Percentiles rank a stretch among this genome's conserved stretches.
phyloP scores from a whole-genome alignment of 2,797 vertebrate species.

The Enteromius trimaculatus region DNA sequence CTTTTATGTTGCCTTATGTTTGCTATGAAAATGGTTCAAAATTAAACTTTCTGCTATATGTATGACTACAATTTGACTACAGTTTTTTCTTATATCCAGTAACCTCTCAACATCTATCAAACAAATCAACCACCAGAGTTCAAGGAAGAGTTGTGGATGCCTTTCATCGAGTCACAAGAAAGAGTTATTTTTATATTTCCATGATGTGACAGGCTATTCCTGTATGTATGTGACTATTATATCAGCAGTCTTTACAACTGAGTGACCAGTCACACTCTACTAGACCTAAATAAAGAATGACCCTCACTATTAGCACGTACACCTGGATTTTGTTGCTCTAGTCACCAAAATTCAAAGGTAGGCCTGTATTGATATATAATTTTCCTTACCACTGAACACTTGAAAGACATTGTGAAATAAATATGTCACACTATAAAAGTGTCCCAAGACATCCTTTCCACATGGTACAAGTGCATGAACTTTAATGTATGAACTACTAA shows the following conservation, averaged over 20 bases:
- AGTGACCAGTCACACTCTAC: conserved; percentile 40
- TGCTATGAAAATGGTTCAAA: conserved; percentile 33
- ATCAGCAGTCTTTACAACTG: conserved; percentile 17
- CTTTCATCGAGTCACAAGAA: conserved; percentile 12
- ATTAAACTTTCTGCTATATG: conserved; percentile 46
- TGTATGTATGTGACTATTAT: conserved; percentile 22
- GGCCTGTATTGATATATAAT: too few relatives aligned
- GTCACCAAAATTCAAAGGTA: not conserved
- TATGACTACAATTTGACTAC: not conserved
- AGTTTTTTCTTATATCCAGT: not conserved
- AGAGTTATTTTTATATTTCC: conserved; percentile 12
- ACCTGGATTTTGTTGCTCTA: not conserved
- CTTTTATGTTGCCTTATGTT: conserved; percentile 54
- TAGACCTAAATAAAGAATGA: conserved; percentile 30
- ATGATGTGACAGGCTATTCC: conserved; percentile 31
- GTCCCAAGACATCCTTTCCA: not conserved
- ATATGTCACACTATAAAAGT: not conserved
- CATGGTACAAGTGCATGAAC: not conserved
- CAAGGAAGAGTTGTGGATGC: too few relatives aligned
- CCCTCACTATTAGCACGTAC: conserved; percentile 10
- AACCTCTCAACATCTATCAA: not conserved
- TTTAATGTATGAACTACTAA: not conserved
- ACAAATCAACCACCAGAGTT: not conserved
- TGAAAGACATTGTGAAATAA: not conserved
- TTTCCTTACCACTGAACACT: not conserved